Evolutionary conservation across 1,140 invertebrate species (phyloP).

Genomic region (Drosophila takahashii): DNA sequence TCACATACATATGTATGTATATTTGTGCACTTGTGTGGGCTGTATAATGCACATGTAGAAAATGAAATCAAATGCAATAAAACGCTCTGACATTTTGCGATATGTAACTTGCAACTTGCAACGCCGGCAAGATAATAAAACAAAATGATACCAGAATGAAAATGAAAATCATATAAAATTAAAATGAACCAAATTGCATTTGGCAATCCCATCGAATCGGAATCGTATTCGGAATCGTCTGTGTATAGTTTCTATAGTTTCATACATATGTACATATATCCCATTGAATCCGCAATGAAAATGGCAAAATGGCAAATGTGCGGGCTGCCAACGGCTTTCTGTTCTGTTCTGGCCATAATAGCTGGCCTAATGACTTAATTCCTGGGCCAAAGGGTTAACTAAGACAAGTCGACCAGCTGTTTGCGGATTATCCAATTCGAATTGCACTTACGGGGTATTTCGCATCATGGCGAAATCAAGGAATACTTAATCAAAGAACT

Average conservation of each 20-base stretch:
- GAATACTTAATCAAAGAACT: neutral
- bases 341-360: constrained; percentile 14
- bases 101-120: constrained; percentile 7
- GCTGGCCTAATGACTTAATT: constrained; percentile 41
- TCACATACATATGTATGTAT: neutral
- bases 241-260: neutral
- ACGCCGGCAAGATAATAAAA: constrained; percentile 41
- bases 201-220: neutral
- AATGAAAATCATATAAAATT: constrained; percentile 48
- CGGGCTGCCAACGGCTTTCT: constrained; percentile 10
- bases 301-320: neutral
- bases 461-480: neutral
- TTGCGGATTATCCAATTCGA: neutral
- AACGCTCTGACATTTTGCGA: constrained; percentile 26
- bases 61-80: constrained; percentile 56
- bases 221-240: neutral
- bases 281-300: constrained; percentile 5
- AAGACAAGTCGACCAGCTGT: neutral
- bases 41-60: constrained; percentile 27
- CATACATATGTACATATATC: too few relatives aligned
- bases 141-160: constrained; percentile 32
- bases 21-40: neutral
- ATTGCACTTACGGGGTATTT: neutral
- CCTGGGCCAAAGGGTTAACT: neutral
- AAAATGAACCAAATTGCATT: constrained; percentile 25